Evolutionary conservation across 2,797 vertebrate species (phyloP), one percentile per base, ranked within the genome.

Genomic region (Moxostoma hubbsi): DNA sequence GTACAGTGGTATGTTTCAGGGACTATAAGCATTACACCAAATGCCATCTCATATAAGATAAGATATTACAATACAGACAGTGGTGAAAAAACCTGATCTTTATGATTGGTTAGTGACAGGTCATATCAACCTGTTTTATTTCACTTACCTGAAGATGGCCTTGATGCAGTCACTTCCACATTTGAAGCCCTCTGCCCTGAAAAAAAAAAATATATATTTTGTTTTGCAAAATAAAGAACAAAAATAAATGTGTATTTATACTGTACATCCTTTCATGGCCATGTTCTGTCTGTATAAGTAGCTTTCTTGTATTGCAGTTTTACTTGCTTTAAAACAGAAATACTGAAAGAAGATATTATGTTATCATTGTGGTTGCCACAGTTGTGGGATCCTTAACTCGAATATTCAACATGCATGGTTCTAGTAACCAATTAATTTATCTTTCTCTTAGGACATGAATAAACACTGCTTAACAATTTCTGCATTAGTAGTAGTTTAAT

Each of bases 91-190:
- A 65, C 62, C 54, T 15, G 15, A 15, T 36, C 24, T 12, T 18
- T 51, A 75, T 49, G 43, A 43, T 2, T 65, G 12, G n/a, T 11
- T 24, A 24, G 24, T 24, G 55, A 59, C 9, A 4, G 13, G 18
- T 18, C 13, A 2, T 13, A 6, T 16, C 1, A 57, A 49, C 53
- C 4, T 18, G 36, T 45, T 68, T 53, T 13, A 54, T 9, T 45
- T 57, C 8, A 18, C 89, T 90, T 83, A 97, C 96, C 96, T 97
- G 90, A 97, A 94, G 45, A 96, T 93, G 0, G 95, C 96, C 79
- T 96, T 97, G 51, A 94, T 96, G 93, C 94, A 95, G 85, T 97
- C 96, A 9, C 95, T 94, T 70, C 94, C 94, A 47, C 96, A 97
- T 70, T 92, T 96, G 81, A 97, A 97, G 1, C 95, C 96, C 0